phyloP scores from a whole-genome alignment of 2,113 vertebrate species.

The Oceanites oceanicus region DNA sequence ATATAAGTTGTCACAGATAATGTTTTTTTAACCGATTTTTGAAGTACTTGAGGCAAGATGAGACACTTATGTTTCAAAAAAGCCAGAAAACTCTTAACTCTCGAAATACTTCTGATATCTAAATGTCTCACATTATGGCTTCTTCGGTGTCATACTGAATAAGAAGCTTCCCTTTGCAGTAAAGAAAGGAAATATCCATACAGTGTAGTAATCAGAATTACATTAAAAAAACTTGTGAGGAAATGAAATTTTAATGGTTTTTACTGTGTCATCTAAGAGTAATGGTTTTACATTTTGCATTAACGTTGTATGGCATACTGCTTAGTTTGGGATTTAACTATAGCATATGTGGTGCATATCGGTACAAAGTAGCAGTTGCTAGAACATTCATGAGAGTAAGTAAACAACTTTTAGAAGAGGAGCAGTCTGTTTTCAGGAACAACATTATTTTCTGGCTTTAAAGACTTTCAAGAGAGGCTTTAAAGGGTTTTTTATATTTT shows the following conservation, averaged over 20 bases:
- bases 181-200: background rate
- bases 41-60: background rate
- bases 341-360: background rate
- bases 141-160: background rate
- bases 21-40: background rate
- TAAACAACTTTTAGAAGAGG: background rate
- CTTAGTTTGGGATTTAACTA: background rate
- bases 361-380: background rate
- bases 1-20: background rate
- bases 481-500: background rate
- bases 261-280: background rate
- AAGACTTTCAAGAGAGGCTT: background rate
- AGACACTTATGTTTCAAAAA: background rate
- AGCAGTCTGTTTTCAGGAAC: background rate
- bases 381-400: background rate
- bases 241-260: background rate
- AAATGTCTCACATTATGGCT: background rate
- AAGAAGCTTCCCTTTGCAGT: background rate
- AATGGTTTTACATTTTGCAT: background rate
- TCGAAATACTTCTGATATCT: background rate
- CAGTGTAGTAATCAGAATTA: background rate
- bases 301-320: background rate
- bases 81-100: background rate
- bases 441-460: background rate
- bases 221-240: background rate